A percentile compares a stretch with the other conserved stretches of the same genome.
phyloP scores from a whole-genome alignment of 2,113 vertebrate species.

The Paralichthys olivaceus region DNA sequence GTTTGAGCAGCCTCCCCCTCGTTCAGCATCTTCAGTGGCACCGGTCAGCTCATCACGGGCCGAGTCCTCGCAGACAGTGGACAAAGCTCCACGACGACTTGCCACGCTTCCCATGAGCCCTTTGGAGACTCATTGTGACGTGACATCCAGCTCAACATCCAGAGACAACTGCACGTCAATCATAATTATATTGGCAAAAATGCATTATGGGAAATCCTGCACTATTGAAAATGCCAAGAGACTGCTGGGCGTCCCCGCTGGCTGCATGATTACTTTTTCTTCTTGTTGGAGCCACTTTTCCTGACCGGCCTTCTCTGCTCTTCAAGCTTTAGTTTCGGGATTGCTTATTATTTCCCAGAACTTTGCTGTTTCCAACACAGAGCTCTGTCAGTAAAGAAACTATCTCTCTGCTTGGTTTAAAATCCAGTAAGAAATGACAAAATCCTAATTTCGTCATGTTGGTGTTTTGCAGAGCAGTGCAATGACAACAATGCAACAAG shows the following conservation, averaged over 20 bases:
- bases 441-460: neutral
- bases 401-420: slow-evolving; percentile 10
- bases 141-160: slow-evolving; percentile 48
- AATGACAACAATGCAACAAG: no score
- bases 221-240: slow-evolving; percentile 46
- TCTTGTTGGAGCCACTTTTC: slow-evolving; percentile 40
- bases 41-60: slow-evolving; percentile 47
- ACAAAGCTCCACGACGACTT: slow-evolving; percentile 46
- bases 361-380: slow-evolving; percentile 20
- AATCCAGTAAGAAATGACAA: neutral
- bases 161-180: slow-evolving; percentile 55
- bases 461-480: neutral
- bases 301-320: slow-evolving; percentile 31
- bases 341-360: slow-evolving; percentile 43
- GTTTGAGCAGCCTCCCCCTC: slow-evolving; percentile 25
- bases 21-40: slow-evolving; percentile 28
- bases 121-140: slow-evolving; percentile 42
- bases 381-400: slow-evolving; percentile 32
- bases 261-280: slow-evolving; percentile 54
- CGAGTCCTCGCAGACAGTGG: slow-evolving; percentile 59
- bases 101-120: slow-evolving; percentile 45
- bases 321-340: slow-evolving; percentile 34
- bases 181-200: slow-evolving; percentile 59
- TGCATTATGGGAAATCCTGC: slow-evolving; percentile 48
- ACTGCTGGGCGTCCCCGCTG: slow-evolving; percentile 52